Base-by-base conservation (phyloP, 2,797 vertebrate species). In the Microctenopoma stevenorrisi region DNA sequence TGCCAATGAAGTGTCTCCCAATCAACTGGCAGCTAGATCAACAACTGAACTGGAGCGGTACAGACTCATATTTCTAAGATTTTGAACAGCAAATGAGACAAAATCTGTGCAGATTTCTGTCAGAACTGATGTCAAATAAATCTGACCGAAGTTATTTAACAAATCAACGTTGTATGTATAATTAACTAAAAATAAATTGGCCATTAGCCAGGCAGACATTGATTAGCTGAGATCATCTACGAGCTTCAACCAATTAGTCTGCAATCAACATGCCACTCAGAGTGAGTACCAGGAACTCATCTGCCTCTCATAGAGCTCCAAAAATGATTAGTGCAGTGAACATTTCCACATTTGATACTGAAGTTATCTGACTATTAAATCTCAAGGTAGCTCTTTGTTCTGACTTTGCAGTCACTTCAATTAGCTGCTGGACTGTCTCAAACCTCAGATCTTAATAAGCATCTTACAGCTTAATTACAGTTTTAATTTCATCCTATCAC, bases 391-490 rank as follows among this genome's bases (percentile, higher is more conserved):
- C 55, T 73, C 72, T 74, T 60, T 49, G 76, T 71, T 78, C 71
- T 76, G 68, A 40, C 72, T 84, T 72, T 60, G 40, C 60, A 76
- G 71, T 52, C 72, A 64, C 82, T 86, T 83, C 85, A 89, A 89
- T 90, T 89, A 89, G 76, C 57, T 60, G 59, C 58, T 37, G 68
- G 72, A 74, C 70, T 9, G 49, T 70, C 66, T 82, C 65, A 46
- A 40, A 68, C 49, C 47, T 81, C 72, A 63, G 65, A 92, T 92
- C 91, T 90, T 90, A 91, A 91, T 92, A 76, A 90, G 86, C 73
- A 91, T 92, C 91, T 90, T 76, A 82, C 38, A 70, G 81, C 44
- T 80, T 90, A 87, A 91, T 92, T 88, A 91, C 84, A 85, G 76
- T 54, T 63, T 79, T 47, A 74, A 40, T 78, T 76, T 81, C 78